Evolutionary conservation across 2,113 vertebrate genomes (phyloP), one percentile per base, ranked within the genome.

Genomic region (Thalassarche chlororhynchos): DNA sequence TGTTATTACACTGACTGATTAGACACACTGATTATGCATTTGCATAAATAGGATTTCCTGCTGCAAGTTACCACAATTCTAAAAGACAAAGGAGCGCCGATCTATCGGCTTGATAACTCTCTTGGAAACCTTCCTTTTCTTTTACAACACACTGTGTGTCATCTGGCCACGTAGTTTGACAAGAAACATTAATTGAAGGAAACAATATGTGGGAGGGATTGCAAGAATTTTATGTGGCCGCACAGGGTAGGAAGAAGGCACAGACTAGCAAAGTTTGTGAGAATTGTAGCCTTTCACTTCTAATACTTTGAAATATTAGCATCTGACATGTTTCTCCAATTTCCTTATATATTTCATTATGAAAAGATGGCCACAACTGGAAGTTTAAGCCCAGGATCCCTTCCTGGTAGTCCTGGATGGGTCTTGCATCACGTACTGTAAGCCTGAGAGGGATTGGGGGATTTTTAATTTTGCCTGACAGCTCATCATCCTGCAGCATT

Each of bases 71-170:
- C 54, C 31, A 76, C 51, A 49, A 21, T 61, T 72, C 72, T 70
- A 58, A 80, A 90, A 77, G 15, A 54, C 31, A 61, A 49, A 77
- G 10, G 10, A 81, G 5, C 7, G 0, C 28, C 0, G 0, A 69
- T 89, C 24, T 86, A 23, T 66, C 1, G 1, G 25, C 12, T 84
- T 3, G 1, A 7, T 74, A 84, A 81, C 77, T 93, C n/a, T 68
- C 38, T 81, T n/a, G 32, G 64, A 89, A 92, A 55, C 4, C 10
- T 95, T 85, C 9, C 24, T 89, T 80, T 90, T 74, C 24, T 85
- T 93, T 69, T 79, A 69, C 42, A 77, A 12, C 12, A 47, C 21
- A 40, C 12, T 6, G 6, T 77, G 17, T 75, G n/a, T 61, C 64
- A 78, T 65, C 68, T 74, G 34, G 46, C 13, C 58, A 23, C 46